These are phyloP conservation scores for Dryobota labecula DNA, from an alignment of 2,888 invertebrate species.

Conservation along the genomic window DNA sequence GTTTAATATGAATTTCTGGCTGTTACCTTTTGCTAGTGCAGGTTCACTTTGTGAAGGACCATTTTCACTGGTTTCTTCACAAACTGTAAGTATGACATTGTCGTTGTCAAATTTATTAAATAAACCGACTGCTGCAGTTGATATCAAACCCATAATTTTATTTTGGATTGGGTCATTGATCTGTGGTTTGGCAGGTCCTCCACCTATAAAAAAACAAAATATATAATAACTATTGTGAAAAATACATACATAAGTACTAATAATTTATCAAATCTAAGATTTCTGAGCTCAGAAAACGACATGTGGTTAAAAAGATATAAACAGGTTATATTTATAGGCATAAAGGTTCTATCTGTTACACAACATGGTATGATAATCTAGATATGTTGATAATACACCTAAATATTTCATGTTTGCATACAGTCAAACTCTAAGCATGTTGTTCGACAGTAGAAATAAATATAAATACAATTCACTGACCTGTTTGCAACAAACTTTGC, in stretches of 20 bases:
- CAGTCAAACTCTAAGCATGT: neutral
- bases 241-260: neutral
- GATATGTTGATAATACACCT: too few relatives aligned
- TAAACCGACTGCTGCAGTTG: too few relatives aligned
- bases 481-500: slow-evolving; percentile 1
- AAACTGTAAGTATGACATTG: neutral
- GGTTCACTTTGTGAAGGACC: neutral
- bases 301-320: neutral
- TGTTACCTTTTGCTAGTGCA: neutral
- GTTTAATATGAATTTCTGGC: neutral
- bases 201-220: too few relatives aligned
- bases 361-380: too few relatives aligned
- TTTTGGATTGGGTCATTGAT: too few relatives aligned
- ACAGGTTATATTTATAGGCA: neutral
- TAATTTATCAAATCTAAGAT: neutral
- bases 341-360: too few relatives aligned
- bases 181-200: too few relatives aligned
- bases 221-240: neutral
- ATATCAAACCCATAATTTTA: too few relatives aligned
- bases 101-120: too few relatives aligned
- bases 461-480: neutral
- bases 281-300: slow-evolving; percentile 1
- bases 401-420: neutral
- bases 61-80: neutral
- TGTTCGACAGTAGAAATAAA: neutral